Evolutionary conservation across 2,797 vertebrate genomes (phyloP).

Genomic region (Masticophis lateralis): DNA sequence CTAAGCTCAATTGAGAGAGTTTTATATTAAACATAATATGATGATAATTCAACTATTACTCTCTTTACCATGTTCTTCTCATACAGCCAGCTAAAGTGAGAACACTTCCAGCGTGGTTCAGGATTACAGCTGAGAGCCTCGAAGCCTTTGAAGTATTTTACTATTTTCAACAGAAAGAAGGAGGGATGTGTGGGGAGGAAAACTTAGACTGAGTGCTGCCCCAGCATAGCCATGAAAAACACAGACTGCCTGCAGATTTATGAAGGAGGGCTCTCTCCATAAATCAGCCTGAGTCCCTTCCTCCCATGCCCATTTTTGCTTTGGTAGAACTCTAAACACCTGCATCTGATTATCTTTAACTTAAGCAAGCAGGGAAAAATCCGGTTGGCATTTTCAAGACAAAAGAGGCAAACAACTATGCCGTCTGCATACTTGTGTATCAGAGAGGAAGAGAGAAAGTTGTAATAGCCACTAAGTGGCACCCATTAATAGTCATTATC

Average conservation of each 20-base stretch:
- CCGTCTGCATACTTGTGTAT: neutral
- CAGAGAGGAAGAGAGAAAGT: neutral
- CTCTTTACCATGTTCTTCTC: neutral
- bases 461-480: constrained; percentile 6
- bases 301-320: neutral
- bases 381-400: constrained; percentile 10
- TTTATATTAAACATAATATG: neutral
- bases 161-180: neutral
- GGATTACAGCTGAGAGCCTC: neutral
- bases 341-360: constrained; percentile 28
- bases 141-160: neutral
- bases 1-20: neutral
- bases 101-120: neutral
- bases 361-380: neutral
- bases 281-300: constrained; percentile 21
- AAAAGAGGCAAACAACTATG: constrained; percentile 17
- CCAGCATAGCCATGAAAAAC: constrained; percentile 10
- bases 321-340: constrained; percentile 27
- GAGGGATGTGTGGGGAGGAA: neutral
- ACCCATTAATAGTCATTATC: constrained; percentile 29
- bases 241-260: constrained; percentile 31
- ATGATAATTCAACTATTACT: neutral
- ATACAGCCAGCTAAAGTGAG: neutral
- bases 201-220: neutral
- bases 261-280: constrained; percentile 15